phyloP scores from a whole-genome alignment of 2,797 vertebrate genomes.

The Tokudaia muenninki region DNA sequence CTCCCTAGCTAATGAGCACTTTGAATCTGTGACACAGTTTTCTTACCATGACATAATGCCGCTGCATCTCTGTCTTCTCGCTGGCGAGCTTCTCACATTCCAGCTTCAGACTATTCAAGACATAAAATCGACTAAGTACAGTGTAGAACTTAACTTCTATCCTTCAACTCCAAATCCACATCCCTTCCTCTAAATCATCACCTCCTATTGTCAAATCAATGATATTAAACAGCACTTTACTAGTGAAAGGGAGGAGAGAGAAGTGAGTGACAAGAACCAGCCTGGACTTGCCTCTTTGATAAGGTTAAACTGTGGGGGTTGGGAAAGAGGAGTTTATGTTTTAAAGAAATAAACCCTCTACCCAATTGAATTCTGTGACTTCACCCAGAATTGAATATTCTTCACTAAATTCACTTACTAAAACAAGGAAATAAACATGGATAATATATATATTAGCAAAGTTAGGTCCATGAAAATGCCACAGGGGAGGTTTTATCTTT shows the following conservation, averaged over 20 bases:
- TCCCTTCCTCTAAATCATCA: constrained; percentile 67
- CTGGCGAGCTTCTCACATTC: constrained; percentile 98
- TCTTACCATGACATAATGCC: constrained; percentile 99
- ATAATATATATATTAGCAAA: constrained; percentile 34
- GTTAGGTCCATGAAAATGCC: constrained; percentile 48
- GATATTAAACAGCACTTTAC: constrained; percentile 57
- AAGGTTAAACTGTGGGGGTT: constrained; percentile 37
- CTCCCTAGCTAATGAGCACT: constrained; percentile 82
- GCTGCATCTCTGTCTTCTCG: constrained; percentile 98
- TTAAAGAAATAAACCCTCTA: constrained; percentile 43
- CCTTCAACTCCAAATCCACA: constrained; percentile 60
- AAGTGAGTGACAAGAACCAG: constrained; percentile 5
- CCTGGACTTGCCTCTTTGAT: constrained; percentile 50
- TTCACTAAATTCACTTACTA: constrained; percentile 11
- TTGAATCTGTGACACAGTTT: constrained; percentile 82
- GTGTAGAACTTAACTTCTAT: constrained; percentile 53
- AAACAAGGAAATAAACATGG: constrained; percentile 38
- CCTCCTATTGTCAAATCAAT: constrained; percentile 56
- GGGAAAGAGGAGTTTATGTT: background rate
- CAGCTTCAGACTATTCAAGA: constrained; percentile 93
- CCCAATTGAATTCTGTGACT: constrained; percentile 37
- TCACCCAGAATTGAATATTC: constrained; percentile 43
- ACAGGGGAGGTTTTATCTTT: constrained; percentile 62
- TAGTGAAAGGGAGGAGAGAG: constrained; percentile 25
- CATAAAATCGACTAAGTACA: constrained; percentile 78